Evolutionary conservation across 1,140 invertebrate genomes (phyloP).

Genomic region (Drosophila pachea): DNA sequence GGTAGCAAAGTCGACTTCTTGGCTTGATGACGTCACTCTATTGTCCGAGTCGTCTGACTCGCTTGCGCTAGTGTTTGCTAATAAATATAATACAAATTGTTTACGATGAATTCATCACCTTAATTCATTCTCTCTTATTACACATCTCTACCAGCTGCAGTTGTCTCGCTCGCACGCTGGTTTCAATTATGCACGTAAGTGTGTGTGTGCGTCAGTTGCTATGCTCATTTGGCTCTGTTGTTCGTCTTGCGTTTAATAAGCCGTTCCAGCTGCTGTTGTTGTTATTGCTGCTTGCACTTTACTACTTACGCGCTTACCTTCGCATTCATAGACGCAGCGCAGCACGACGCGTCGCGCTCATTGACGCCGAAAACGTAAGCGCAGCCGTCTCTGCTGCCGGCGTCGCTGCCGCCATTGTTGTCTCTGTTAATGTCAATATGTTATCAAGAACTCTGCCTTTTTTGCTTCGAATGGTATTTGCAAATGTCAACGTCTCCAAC

Average conservation of each 20-base stretch:
- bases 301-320: constrained; percentile 18
- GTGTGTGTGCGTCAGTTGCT: constrained; percentile 16
- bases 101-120: background rate
- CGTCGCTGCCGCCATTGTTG: constrained; percentile 3
- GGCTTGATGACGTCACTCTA: constrained; percentile 11
- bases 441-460: constrained; percentile 41
- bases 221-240: constrained; percentile 25
- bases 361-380: constrained; percentile 33
- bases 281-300: constrained; percentile 27
- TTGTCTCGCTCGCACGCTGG: constrained; percentile 7
- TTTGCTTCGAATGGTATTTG: constrained; percentile 27
- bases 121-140: constrained; percentile 13
- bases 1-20: constrained; percentile 19
- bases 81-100: constrained; percentile 7
- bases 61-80: background rate
- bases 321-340: background rate
- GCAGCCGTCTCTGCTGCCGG: constrained; percentile 18
- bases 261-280: background rate
- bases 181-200: constrained; percentile 21
- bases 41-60: background rate
- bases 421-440: constrained; percentile 57
- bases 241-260: constrained; percentile 37
- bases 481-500: constrained; percentile 42
- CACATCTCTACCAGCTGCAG: constrained; percentile 7
- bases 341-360: no score